Percentiles rank a stretch among this genome's conserved stretches.
Evolutionary conservation across 2,888 invertebrate genomes (phyloP).

Genomic region (Drosophila limbata): DNA sequence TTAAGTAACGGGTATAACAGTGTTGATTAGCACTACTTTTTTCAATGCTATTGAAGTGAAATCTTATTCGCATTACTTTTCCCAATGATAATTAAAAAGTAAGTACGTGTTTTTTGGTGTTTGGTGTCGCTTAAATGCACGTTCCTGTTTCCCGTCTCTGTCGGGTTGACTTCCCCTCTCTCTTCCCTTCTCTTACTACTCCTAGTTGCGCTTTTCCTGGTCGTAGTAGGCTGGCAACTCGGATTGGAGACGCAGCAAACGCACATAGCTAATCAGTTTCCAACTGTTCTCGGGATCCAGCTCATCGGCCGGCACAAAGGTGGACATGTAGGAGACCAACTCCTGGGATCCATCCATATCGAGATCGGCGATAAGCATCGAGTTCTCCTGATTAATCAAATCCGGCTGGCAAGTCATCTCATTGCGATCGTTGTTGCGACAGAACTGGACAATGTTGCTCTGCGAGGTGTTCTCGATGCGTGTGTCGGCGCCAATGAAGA

Average conservation of each 20-base stretch:
- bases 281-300: slow-evolving; percentile 85
- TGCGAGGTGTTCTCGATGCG: slow-evolving; percentile 92
- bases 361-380: slow-evolving; percentile 90
- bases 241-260: slow-evolving; percentile 90
- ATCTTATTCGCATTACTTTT: no score
- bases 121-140: slow-evolving; percentile 56
- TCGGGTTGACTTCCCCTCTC: not conserved
- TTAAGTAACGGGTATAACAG: no score
- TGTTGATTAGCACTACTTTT: no score
- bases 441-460: slow-evolving; percentile 91
- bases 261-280: slow-evolving; percentile 89
- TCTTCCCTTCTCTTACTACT: no score
- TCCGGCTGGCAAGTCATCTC: slow-evolving; percentile 90
- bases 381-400: slow-evolving; percentile 90
- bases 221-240: slow-evolving; percentile 90
- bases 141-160: slow-evolving; percentile 9
- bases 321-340: slow-evolving; percentile 91
- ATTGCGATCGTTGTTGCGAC: slow-evolving; percentile 84
- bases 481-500: slow-evolving; percentile 90
- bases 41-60: no score
- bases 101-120: slow-evolving; percentile 44
- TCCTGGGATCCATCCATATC: slow-evolving; percentile 92
- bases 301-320: slow-evolving; percentile 85
- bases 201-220: slow-evolving; percentile 75
- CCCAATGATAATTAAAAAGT: no score